Percentiles rank a stretch among this genome's conserved stretches.
phyloP scores from a whole-genome alignment of 2,113 vertebrate genomes.

The Toxotes chatareus region DNA sequence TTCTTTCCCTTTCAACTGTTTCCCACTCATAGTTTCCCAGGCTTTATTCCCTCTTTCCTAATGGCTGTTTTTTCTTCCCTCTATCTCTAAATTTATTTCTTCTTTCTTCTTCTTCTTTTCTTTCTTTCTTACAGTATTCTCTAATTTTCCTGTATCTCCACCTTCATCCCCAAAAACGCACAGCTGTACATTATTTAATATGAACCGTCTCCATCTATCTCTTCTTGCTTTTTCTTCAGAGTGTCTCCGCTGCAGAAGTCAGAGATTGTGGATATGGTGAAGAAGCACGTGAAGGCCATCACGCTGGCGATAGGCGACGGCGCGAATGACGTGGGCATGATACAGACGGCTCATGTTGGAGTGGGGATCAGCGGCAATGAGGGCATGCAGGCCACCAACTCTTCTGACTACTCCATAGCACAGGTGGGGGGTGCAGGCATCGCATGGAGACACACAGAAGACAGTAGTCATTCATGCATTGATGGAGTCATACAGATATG shows the following conservation, averaged over 20 bases:
- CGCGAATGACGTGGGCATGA: conserved; percentile 98
- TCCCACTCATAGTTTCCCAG: conserved; percentile 18
- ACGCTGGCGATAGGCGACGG: conserved; percentile 97
- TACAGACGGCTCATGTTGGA: conserved; percentile 97
- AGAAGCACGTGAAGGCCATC: conserved; percentile 97
- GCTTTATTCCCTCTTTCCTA: conserved; percentile 14
- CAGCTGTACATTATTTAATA: conserved; percentile 26
- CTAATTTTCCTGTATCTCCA: conserved; percentile 3
- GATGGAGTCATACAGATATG: conserved; percentile 1
- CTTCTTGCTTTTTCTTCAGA: conserved; percentile 74
- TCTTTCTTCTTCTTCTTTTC: too few relatives aligned
- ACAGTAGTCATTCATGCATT: not conserved
- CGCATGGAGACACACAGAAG: not conserved
- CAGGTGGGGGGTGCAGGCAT: conserved; percentile 87
- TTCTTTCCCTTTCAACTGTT: conserved; percentile 36
- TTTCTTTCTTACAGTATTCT: not conserved
- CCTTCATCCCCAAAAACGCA: not conserved
- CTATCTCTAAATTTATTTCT: not conserved
- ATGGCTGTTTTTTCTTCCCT: not conserved
- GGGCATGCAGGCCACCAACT: conserved; percentile 99
- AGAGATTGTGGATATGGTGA: conserved; percentile 98
- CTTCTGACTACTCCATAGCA: conserved; percentile 97
- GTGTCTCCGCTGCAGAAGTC: conserved; percentile 99
- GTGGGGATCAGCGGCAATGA: conserved; percentile 99
- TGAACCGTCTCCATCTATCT: not conserved